Evolutionary conservation across 2,113 vertebrate genomes (phyloP).

Genomic region (Megaceryle torquata): DNA sequence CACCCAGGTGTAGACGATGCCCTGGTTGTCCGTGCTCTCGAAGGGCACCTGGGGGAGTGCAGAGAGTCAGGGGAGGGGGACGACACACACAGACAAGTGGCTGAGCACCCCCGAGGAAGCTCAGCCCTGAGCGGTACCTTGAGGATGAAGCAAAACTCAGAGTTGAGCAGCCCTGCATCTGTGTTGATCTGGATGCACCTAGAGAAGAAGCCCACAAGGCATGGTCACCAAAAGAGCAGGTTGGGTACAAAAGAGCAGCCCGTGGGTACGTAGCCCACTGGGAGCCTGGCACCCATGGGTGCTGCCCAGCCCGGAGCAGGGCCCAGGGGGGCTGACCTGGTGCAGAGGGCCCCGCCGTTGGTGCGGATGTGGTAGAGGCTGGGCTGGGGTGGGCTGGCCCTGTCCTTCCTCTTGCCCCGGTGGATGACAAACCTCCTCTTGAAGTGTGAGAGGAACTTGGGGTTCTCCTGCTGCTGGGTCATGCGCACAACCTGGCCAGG

Average conservation of each 20-base stretch:
- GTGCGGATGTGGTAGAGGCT: constrained; percentile 96
- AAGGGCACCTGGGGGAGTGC: constrained; percentile 86
- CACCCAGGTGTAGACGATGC: constrained; percentile 97
- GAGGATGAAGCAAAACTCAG: constrained; percentile 96
- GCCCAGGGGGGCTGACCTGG: constrained; percentile 72
- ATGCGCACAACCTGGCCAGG: constrained; percentile 89
- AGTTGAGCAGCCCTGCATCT: constrained; percentile 91
- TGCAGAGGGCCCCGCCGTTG: constrained; percentile 94
- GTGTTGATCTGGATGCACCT: constrained; percentile 97
- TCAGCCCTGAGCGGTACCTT: constrained; percentile 76
- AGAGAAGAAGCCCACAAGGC: not conserved
- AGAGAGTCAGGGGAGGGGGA: not conserved
- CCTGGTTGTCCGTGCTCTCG: constrained; percentile 96
- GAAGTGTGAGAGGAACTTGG: constrained; percentile 97
- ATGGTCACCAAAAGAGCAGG: accelerated
- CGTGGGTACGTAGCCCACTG: accelerated
- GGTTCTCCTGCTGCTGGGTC: constrained; percentile 99
- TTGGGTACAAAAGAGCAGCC: not conserved
- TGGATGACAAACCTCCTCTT: constrained; percentile 98
- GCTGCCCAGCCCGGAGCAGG: not conserved
- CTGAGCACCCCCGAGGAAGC: not conserved
- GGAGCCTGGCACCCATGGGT: not conserved
- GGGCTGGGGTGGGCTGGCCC: constrained; percentile 82
- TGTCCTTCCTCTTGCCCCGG: constrained; percentile 89
- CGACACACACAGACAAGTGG: no score